Evolutionary conservation across 1,140 invertebrate genomes (phyloP), one percentile per base, ranked within the genome.

Genomic region (Magallana ariakensis): DNA sequence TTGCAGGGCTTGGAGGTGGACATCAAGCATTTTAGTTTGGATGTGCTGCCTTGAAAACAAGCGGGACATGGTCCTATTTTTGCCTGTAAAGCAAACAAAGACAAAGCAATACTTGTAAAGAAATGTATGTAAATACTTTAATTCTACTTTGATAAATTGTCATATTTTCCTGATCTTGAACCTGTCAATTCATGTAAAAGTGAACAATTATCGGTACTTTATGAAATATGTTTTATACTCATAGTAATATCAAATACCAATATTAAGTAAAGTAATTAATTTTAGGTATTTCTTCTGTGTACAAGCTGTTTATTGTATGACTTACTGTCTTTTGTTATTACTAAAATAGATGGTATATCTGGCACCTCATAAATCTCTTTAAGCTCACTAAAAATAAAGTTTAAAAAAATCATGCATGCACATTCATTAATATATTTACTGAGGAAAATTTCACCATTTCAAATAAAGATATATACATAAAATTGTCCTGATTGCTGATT

Each of bases 291-390:
- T 46, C 33, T 5, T 46, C 5, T 46, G 33, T 46, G 33, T 46
- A 46, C 33, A 46, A 46, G 33, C 5, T 46, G 5, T 46, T 46
- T 46, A 46, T 46, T 46, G 33, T 46, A 46, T 46, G 33, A 75
- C 66, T 75, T 26, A 75, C 66, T 33, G 22, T 75, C 66, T 75
- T 75, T 75, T 13, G 66, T 75, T 75, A 83, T 55, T 7, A 83
- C 46, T n/a, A 54, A 19, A 22, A 26, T 54, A n/a, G 56, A 15
- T 46, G 53, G 19, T 83, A 22, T 55, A 56, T 83, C 54, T 83
- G 81, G 56, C 19, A 56, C 22, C 9, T 83, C 56, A 19, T 55
- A 56, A 19, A 55, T 56, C 54, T 54, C 81, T 83, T 16, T 54
- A 15, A 26, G 26, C 3, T 56, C 19, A 83, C 53, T 56, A 82